Conservation (phyloP, 2,797 vertebrate genomes). For the Danio jaintianensis region DNA sequence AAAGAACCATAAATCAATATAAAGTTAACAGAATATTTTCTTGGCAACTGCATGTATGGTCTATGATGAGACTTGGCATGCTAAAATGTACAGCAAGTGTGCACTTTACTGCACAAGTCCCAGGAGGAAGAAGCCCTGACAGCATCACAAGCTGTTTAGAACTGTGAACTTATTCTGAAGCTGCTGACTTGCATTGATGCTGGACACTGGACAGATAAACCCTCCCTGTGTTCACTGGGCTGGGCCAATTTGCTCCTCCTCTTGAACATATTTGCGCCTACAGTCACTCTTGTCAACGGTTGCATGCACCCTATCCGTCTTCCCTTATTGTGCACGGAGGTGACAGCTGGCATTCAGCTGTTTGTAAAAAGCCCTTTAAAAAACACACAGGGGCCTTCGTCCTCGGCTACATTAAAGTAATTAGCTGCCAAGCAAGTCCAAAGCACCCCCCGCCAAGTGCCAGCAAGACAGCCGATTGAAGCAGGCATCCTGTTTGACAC, state of each 20-base stretch:
- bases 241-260: conserved; percentile 67
- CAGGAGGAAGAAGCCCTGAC: background rate
- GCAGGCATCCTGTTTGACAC: conserved; percentile 98
- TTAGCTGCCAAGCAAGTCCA: conserved; percentile 96
- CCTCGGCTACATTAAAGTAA: conserved; percentile 95
- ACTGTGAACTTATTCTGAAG: conserved; percentile 53
- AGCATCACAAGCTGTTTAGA: conserved; percentile 37
- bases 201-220: conserved; percentile 69
- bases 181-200: conserved; percentile 59
- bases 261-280: conserved; percentile 69
- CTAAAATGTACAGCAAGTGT: background rate
- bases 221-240: conserved; percentile 73
- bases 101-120: conserved; percentile 28
- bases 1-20: background rate
- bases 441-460: conserved; percentile 91
- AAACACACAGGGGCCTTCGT: conserved; percentile 86
- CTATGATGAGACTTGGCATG: conserved; percentile 26
- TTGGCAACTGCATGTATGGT: background rate
- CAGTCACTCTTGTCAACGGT: conserved; percentile 74
- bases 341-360: conserved; percentile 97
- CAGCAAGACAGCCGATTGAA: conserved; percentile 86
- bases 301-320: conserved; percentile 80
- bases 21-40: background rate
- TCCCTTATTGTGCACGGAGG: conserved; percentile 80
- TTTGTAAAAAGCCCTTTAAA: conserved; percentile 89